Percentiles rank a stretch among this genome's conserved stretches.
These are phyloP conservation scores for Coranthus polyacanthus DNA, from an alignment of 2,797 vertebrate species.

Conservation along the genomic window DNA sequence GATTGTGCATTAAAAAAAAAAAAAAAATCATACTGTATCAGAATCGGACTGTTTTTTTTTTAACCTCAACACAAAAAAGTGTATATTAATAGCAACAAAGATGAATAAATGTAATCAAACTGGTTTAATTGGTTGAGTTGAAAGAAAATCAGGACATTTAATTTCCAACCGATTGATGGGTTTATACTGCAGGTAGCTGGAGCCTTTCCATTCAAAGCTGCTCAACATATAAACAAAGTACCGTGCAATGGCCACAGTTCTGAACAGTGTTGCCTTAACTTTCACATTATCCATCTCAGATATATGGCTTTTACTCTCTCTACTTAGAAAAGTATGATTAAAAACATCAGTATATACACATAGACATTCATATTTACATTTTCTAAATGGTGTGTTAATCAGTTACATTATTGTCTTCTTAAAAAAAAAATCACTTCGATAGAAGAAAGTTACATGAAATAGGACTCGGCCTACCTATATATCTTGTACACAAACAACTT, in stretches of 20 bases:
- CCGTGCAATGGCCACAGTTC: slow-evolving; percentile 39
- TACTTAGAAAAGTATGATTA: slow-evolving; percentile 87
- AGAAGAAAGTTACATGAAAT: slow-evolving; percentile 47
- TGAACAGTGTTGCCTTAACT: slow-evolving; percentile 61
- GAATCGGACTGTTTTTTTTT: no score
- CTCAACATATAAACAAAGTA: slow-evolving; percentile 66
- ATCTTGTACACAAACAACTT: slow-evolving; percentile 57
- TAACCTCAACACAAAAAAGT: no score
- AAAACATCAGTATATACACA: slow-evolving; percentile 90
- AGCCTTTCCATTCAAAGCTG: slow-evolving; percentile 66
- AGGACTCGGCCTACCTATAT: slow-evolving; percentile 43
- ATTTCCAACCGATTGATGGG: slow-evolving; percentile 62
- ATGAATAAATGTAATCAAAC: slow-evolving; percentile 57
- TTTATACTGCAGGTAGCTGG: slow-evolving; percentile 57
- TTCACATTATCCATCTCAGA: slow-evolving; percentile 78
- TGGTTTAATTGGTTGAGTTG: slow-evolving; percentile 77
- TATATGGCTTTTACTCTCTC: slow-evolving; percentile 88
- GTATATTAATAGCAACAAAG: neutral
- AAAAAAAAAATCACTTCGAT: slow-evolving; percentile 57
- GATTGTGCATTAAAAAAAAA: no score
- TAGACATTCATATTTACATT: slow-evolving; percentile 89
- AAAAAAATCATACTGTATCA: no score
- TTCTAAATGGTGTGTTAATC: slow-evolving; percentile 66
- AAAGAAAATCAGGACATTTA: slow-evolving; percentile 74
- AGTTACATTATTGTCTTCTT: slow-evolving; percentile 63